Conservation (phyloP, 2,888 invertebrate species). For the Arctia plantaginis region DNA sequence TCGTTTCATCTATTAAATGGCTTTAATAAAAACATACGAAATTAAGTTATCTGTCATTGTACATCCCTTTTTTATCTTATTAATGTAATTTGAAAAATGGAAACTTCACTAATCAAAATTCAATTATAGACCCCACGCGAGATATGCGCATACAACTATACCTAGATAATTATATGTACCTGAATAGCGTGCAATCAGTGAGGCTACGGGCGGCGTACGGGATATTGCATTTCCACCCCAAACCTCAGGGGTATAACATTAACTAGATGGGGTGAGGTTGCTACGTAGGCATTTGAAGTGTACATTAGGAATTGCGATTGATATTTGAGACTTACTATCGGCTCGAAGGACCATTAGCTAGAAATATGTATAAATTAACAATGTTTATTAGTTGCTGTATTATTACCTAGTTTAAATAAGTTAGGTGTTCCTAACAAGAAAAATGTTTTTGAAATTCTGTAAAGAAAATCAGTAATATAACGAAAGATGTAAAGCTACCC, state of each 20-base stretch:
- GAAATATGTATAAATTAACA: neutral
- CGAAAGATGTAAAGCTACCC: neutral
- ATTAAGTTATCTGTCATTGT: too few relatives aligned
- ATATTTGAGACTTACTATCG: neutral
- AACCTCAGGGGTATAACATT: constrained; percentile 13
- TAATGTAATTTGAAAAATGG: too few relatives aligned
- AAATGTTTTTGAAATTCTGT: neutral
- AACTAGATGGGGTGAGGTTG: constrained; percentile 10
- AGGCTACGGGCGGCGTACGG: constrained; percentile 5
- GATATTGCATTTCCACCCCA: constrained; percentile 23
- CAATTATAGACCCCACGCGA: neutral
- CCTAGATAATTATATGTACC: neutral
- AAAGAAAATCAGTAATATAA: neutral
- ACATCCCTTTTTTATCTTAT: too few relatives aligned
- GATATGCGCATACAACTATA: neutral
- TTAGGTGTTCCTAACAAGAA: neutral
- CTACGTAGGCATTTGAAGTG: neutral
- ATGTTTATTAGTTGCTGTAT: neutral
- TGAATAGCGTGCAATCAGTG: constrained; percentile 18
- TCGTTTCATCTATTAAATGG: too few relatives aligned
- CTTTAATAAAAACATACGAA: too few relatives aligned
- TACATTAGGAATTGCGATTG: neutral
- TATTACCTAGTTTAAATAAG: neutral
- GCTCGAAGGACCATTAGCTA: neutral
- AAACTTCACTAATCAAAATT: neutral